Base-by-base conservation (phyloP, 2,797 vertebrate species). In the Perodicticus potto region DNA sequence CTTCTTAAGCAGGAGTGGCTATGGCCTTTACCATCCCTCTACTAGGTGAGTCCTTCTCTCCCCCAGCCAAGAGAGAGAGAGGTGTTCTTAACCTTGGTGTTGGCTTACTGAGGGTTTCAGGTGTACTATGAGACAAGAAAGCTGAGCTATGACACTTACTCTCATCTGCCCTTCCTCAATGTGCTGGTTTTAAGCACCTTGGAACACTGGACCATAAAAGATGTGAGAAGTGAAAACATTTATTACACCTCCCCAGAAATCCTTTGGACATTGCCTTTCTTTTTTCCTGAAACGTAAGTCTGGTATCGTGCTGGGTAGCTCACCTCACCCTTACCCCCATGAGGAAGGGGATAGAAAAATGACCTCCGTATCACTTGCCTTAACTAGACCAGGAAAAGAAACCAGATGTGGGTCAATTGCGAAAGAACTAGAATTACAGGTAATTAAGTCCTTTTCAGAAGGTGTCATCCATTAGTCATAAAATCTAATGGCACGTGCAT, bases 401-500 rank as follows among this genome's bases (percentile, higher is more conserved):
- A 74, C 84, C 89, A 93, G 69, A 76, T 78, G 93, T 88, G 82
- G 40, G 61, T 81, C 94, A 87, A 70, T 95, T 95, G 82, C 95
- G 73, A 93, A 95, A 95, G 92, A 96, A 94, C 95, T 34, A 93
- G 96, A 95, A 96, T 88, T 80, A 91, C 93, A 95, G 77, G 94
- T 86, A 73, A 22, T 92, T 87, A 84, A 84, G 53, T 83, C 72
- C 80, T 80, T 82, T 76, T 86, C 34, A 59, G 32, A 93, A 95
- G 96, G 91, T 72, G 83, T 45, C 22, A 22, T 74, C 43, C 55
- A 7, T 98, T 96, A 97, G 89, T 98, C 97, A 96, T 69, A 25
- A 86, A 91, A 14, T 32, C 45, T 43, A 91, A 76, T 93, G 73
- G 92, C 94, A 90, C 5, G 3, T 69, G 93, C 63, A 3, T 53